Evolutionary conservation across 2,888 invertebrate species (phyloP), one percentile per base, ranked within the genome.

Genomic region (Ariolimax columbianus): DNA sequence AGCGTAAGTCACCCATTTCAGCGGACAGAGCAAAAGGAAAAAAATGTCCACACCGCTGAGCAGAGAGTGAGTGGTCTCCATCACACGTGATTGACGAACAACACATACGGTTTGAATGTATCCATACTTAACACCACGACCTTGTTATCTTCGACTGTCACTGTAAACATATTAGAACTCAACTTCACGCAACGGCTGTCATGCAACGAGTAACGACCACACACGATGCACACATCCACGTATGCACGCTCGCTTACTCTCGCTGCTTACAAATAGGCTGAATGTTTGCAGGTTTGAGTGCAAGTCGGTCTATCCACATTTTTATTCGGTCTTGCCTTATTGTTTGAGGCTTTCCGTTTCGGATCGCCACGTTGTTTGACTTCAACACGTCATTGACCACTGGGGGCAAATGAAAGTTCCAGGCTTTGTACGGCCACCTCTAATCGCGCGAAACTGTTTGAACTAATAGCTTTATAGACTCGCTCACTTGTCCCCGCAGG

Each of bases 401-500:
- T 40, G 38, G n/a, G 30, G 38, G n/a, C 59, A 78, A 78, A 59
- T 78, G 59, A 59, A 66, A 40, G 63, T 79, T 30, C 66, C 55
- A 36, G 19, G 33, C 47, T 19, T 26, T 33, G 9, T 43, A n/a
- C n/a, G 63, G 43, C 36, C 38, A 19, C n/a, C 55, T 17, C 55
- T 38, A 70, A 72, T 81, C 81, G 72, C 51, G 23, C 23, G 40
- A 55, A 55, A 81, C 66, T 81, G 55, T 81, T 70, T 70, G 36
- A 70, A 81, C 68, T 81, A 72, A 51, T 72, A 55, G 36, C 55
- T 26, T 81, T 81, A 81, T 51, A 72, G 72, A 72, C 81, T 55
- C 36, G 1, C 33, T n/a, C 55, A n/a, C 26, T 70, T 47, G 36
- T 72, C 72, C 72, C 81, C 23, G 0, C 26, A 38, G 55, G 81